Percentiles rank a stretch among this genome's conserved stretches.
Conservation (phyloP, 2,797 vertebrate genomes). For the Tachyglossus aculeatus region DNA sequence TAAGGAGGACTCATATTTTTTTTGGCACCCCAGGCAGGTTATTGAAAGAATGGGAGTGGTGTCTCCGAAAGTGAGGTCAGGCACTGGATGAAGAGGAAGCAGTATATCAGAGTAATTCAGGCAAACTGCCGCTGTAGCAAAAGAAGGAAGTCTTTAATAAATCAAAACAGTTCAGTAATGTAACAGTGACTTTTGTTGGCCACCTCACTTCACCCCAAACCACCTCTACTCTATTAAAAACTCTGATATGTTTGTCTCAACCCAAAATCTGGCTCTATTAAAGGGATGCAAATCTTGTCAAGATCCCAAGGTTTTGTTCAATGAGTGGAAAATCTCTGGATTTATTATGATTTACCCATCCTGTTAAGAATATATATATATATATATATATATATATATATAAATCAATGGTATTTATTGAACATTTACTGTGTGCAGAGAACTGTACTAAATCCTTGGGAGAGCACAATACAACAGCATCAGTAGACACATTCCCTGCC, state of each 20-base stretch:
- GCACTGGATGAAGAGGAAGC: not conserved
- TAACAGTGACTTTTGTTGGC: not conserved
- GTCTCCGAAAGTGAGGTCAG: constrained; percentile 10
- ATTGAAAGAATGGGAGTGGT: not conserved
- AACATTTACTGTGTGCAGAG: too few species aligned
- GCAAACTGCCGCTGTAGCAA: not conserved
- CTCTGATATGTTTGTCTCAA: not conserved
- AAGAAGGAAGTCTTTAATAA: constrained; percentile 16
- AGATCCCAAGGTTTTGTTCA: too few species aligned
- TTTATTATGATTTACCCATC: too few species aligned
- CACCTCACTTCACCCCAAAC: not conserved
- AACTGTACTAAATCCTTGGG: too few species aligned
- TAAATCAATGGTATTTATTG: too few species aligned
- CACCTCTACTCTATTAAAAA: not conserved
- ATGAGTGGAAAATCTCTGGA: too few species aligned
- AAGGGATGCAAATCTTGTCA: too few species aligned
- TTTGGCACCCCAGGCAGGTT: not conserved
- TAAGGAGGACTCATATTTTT: not conserved
- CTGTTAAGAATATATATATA: too few species aligned
- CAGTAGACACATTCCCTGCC: too few species aligned
- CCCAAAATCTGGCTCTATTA: too few species aligned
- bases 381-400: too few species aligned
- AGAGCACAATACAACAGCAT: too few species aligned
- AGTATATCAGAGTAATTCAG: not conserved
- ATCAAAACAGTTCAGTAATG: not conserved